Percentiles rank a stretch among this genome's conserved stretches.
Evolutionary conservation across 2,888 invertebrate genomes (phyloP).

Genomic region (Alentia gelatinosa): DNA sequence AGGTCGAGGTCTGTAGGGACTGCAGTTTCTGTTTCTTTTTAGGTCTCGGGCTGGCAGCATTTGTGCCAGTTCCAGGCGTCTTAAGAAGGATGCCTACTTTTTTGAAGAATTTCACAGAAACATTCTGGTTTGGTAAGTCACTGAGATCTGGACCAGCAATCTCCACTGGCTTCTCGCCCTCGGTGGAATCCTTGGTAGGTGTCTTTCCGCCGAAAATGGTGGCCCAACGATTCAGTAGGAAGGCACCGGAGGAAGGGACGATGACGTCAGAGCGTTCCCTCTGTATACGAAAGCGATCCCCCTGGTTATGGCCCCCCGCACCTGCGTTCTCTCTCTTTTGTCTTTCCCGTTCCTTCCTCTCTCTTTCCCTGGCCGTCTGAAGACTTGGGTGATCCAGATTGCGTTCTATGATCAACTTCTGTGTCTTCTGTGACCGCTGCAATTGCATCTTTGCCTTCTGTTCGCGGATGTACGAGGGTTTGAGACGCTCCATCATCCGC

Average conservation of each 20-base stretch:
- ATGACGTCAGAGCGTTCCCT: constrained; percentile 5
- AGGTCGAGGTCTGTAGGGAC: neutral
- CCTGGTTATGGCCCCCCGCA: neutral
- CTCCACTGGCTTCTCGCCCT: neutral
- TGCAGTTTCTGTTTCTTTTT: neutral
- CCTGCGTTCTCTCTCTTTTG: neutral
- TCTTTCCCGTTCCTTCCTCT: neutral
- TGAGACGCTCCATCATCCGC: constrained; percentile 30
- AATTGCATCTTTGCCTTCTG: constrained; percentile 43
- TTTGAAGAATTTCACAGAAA: neutral
- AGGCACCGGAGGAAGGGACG: neutral
- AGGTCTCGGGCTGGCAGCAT: neutral
- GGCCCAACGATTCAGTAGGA: neutral
- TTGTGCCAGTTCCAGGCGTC: neutral
- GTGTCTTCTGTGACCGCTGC: neutral
- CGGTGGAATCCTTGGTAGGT: neutral
- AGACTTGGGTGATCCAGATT: constrained; percentile 41
- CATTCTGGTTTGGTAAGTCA: neutral
- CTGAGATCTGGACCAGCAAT: neutral
- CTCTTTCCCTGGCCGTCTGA: neutral
- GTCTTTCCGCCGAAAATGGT: neutral
- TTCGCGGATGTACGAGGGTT: constrained; percentile 19
- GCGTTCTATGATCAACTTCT: constrained; percentile 31
- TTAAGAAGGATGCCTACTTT: neutral
- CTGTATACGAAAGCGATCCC: neutral